phyloP scores from a whole-genome alignment of 1,140 invertebrate genomes.

The Neocloeon triangulifer region DNA sequence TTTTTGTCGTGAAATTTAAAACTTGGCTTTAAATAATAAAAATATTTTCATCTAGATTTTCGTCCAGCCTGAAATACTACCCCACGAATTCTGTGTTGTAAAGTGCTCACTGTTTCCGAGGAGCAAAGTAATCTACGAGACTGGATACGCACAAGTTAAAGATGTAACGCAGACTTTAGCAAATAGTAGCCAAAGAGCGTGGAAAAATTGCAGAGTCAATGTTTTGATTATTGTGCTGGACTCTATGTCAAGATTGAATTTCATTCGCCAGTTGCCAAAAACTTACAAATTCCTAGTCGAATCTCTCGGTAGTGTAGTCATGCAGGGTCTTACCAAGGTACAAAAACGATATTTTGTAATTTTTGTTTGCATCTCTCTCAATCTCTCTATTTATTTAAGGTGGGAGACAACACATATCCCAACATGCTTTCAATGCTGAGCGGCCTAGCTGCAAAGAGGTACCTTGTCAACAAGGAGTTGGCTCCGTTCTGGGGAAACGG shows the following conservation, averaged over 20 bases:
- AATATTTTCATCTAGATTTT: constrained; percentile 1
- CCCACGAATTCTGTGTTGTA: neutral
- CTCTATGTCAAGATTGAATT: constrained; percentile 30
- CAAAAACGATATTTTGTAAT: no score
- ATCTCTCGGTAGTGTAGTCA: constrained; percentile 15
- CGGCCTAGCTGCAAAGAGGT: constrained; percentile 10
- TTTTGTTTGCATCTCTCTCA: no score
- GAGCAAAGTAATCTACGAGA: neutral
- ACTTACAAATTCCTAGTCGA: constrained; percentile 21
- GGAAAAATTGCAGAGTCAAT: constrained; percentile 6
- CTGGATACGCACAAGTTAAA: neutral
- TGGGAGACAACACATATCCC: constrained; percentile 22
- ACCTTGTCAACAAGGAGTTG: no score
- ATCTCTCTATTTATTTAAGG: no score
- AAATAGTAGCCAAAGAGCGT: neutral
- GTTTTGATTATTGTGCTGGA: constrained; percentile 29
- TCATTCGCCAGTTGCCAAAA: constrained; percentile 25
- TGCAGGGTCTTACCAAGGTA: constrained; percentile 20
- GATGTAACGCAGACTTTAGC: neutral
- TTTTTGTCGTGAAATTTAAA: no score
- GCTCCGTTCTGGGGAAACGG: neutral
- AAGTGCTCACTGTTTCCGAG: neutral
- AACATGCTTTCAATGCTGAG: constrained; percentile 18
- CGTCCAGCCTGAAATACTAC: neutral
- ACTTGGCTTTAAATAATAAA: no score